Evolutionary conservation across 2,797 vertebrate genomes (phyloP).

Genomic region (Leptodactylus fallax): DNA sequence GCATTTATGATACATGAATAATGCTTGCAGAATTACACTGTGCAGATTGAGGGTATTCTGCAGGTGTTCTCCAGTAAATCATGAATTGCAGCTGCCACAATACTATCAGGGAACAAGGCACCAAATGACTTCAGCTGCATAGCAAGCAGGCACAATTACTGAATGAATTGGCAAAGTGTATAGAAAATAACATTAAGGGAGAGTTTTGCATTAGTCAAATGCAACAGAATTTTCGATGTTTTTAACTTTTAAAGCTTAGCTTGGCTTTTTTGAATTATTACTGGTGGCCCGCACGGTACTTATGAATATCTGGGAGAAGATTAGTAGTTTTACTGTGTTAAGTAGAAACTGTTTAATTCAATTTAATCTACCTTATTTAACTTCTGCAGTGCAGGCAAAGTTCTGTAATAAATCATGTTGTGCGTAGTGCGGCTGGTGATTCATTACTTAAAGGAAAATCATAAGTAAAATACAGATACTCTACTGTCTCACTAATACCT

Average conservation of each 20-base stretch:
- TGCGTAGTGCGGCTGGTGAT: constrained; percentile 17
- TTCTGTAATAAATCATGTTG: constrained; percentile 48
- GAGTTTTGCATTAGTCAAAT: constrained; percentile 57
- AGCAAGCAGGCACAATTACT: constrained; percentile 66
- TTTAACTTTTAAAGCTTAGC: constrained; percentile 45
- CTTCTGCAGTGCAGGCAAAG: constrained; percentile 50
- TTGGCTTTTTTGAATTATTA: constrained; percentile 49
- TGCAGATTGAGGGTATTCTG: constrained; percentile 51
- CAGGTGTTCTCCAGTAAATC: constrained; percentile 68
- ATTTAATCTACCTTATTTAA: constrained; percentile 57
- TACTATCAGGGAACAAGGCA: constrained; percentile 43
- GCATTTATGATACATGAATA: constrained; percentile 57
- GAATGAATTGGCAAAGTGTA: constrained; percentile 58
- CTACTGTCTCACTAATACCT: constrained; percentile 9
- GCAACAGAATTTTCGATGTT: constrained; percentile 42
- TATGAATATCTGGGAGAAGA: constrained; percentile 52
- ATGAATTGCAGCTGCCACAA: constrained; percentile 67
- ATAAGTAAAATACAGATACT: constrained; percentile 26
- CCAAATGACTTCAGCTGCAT: constrained; percentile 61
- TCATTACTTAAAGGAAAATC: constrained; percentile 38
- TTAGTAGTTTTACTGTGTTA: constrained; percentile 52
- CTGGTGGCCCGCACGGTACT: constrained; percentile 29
- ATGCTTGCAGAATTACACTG: constrained; percentile 50
- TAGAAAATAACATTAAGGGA: constrained; percentile 51
- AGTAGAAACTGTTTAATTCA: constrained; percentile 56